These are phyloP conservation scores for Rutpela maculata DNA, from an alignment of 2,888 invertebrate species.

Conservation along the genomic window DNA sequence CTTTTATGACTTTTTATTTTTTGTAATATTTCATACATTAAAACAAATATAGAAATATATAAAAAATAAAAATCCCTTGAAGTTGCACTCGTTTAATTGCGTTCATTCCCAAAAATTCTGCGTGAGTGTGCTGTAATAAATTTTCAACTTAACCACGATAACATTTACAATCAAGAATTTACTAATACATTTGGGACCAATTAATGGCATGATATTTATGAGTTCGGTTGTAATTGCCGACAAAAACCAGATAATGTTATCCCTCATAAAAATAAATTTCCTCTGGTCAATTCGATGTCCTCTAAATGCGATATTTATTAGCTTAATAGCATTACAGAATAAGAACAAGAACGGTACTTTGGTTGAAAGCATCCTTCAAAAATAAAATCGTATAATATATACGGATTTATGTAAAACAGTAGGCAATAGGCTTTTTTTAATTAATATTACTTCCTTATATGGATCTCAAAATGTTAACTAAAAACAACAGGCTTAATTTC, in stretches of 20 bases:
- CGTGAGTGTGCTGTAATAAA: not conserved
- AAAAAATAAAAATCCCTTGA: too few relatives aligned
- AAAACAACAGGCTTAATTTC: not conserved
- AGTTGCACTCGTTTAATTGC: too few relatives aligned
- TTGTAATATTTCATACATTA: too few relatives aligned
- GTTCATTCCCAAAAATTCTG: not conserved
- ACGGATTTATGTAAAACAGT: not conserved
- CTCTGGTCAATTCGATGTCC: not conserved
- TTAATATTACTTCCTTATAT: not conserved
- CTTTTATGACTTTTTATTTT: too few relatives aligned
- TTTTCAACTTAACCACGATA: not conserved
- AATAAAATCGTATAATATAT: not conserved
- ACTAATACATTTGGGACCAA: not conserved
- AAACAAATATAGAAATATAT: too few relatives aligned
- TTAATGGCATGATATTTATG: not conserved
- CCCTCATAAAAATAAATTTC: conserved; percentile 1
- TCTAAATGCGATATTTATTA: not conserved
- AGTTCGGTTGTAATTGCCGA: conserved; percentile 3
- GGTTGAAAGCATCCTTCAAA: not conserved
- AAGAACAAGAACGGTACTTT: not conserved
- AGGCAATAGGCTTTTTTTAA: not conserved
- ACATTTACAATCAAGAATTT: not conserved
- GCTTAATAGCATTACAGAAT: conserved; percentile 1
- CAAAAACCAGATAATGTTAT: not conserved
- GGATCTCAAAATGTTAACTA: not conserved